These are phyloP conservation scores for Rhinoraja longicauda DNA, from an alignment of 2,797 vertebrate species.

Conservation along the genomic window DNA sequence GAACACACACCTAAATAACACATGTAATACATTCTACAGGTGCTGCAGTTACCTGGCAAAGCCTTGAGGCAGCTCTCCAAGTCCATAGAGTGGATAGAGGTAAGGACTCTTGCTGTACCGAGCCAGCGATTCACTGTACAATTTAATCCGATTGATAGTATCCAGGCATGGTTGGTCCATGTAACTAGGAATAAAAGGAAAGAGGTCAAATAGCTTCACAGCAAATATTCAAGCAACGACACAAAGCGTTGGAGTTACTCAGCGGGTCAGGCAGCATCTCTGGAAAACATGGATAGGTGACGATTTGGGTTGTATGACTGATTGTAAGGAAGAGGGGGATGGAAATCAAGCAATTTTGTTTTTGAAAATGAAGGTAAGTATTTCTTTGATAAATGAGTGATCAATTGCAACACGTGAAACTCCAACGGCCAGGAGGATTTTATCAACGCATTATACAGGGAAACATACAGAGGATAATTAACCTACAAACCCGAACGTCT, in stretches of 20 bases:
- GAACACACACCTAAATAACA: background rate
- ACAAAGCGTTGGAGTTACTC: too few species aligned
- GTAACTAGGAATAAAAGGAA: slow-evolving; percentile 51
- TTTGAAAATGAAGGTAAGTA: too few species aligned
- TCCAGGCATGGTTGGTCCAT: slow-evolving; percentile 61
- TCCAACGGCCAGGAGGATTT: background rate
- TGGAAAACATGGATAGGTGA: too few species aligned
- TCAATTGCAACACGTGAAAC: background rate
- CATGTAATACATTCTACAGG: background rate
- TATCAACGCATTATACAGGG: background rate
- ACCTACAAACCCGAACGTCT: too few species aligned
- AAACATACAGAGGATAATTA: too few species aligned
- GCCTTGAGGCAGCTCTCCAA: slow-evolving; percentile 64
- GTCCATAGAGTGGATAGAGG: slow-evolving; percentile 63
- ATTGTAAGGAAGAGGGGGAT: too few species aligned
- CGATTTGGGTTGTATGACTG: too few species aligned
- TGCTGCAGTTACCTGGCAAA: slow-evolving; percentile 57
- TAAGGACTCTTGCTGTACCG: slow-evolving; percentile 60
- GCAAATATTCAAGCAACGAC: background rate
- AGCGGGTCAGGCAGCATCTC: too few species aligned
- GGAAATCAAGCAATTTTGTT: background rate
- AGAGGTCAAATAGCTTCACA: background rate
- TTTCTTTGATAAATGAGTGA: background rate
- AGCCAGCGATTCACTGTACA: slow-evolving; percentile 60
- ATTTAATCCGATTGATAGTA: slow-evolving; percentile 57